Evolutionary conservation across 2,888 invertebrate species (phyloP).

Genomic region (Ichneumon xanthorius): DNA sequence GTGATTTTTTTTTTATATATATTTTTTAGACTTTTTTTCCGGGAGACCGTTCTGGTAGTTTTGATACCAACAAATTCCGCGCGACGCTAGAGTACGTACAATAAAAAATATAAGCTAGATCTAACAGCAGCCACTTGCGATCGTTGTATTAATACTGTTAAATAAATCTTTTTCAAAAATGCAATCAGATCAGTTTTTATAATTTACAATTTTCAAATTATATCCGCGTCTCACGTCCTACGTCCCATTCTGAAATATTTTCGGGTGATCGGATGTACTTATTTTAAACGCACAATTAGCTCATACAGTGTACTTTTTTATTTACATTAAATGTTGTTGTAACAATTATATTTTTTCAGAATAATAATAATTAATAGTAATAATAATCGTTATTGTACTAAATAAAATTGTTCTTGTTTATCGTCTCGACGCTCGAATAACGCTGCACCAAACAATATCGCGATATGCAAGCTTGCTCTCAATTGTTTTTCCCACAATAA

Average conservation of each 20-base stretch:
- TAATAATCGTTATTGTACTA: conserved; percentile 50
- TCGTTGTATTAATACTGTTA: conserved; percentile 37
- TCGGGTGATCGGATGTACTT: neutral
- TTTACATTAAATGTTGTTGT: conserved; percentile 68
- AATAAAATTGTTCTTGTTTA: conserved; percentile 56
- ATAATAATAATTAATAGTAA: conserved; percentile 46
- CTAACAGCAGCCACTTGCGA: conserved; percentile 22
- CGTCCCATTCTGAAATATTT: neutral
- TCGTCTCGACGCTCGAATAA: conserved; percentile 22
- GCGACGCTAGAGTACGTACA: neutral
- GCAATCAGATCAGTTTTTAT: neutral
- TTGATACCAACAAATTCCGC: neutral
- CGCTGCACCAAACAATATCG: conserved; percentile 53
- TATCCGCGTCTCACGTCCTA: neutral
- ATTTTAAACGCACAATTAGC: neutral
- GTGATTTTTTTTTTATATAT: conserved; percentile 11
- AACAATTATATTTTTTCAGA: conserved; percentile 61
- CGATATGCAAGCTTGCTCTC: conserved; percentile 38
- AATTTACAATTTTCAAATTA: neutral
- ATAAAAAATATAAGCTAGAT: conserved; percentile 13
- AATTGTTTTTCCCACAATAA: neutral
- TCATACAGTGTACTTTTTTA: conserved; percentile 66
- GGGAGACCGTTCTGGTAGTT: neutral
- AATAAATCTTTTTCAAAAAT: conserved; percentile 41
- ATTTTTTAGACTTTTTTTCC: conserved; percentile 1